Evolutionary conservation across 1,140 invertebrate genomes (phyloP).

Genomic region (Tetranychus urticae): DNA sequence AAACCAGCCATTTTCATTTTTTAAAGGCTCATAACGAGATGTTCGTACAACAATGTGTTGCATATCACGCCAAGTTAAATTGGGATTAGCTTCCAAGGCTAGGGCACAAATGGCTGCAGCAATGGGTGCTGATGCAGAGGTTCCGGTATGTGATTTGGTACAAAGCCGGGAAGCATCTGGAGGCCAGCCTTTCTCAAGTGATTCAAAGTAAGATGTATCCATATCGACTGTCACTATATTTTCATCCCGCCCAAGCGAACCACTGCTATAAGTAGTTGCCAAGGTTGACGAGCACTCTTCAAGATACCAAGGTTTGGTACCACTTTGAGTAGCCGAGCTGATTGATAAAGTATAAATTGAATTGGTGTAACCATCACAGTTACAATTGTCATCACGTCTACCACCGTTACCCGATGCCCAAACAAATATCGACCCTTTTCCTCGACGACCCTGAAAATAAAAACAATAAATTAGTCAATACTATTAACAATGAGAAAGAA

Average conservation of each 20-base stretch:
- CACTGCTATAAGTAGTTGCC: constrained; percentile 87
- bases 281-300: constrained; percentile 81
- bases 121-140: constrained; percentile 57
- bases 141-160: constrained; percentile 51
- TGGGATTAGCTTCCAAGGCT: constrained; percentile 48
- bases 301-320: constrained; percentile 77
- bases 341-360: constrained; percentile 98
- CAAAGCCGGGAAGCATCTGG: constrained; percentile 22
- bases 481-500: background rate
- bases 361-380: constrained; percentile 98
- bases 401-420: constrained; percentile 97
- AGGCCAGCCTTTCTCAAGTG: constrained; percentile 5
- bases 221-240: constrained; percentile 41
- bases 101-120: constrained; percentile 67
- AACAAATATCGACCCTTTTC: constrained; percentile 90
- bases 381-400: constrained; percentile 78
- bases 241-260: constrained; percentile 36
- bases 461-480: background rate
- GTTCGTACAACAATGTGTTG: constrained; percentile 68
- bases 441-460: constrained; percentile 30
- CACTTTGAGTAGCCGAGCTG: constrained; percentile 76
- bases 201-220: constrained; percentile 17
- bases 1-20: constrained; percentile 51
- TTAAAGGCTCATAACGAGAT: constrained; percentile 40
- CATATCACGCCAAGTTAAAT: constrained; percentile 67